Percentiles rank a stretch among this genome's conserved stretches.
These are phyloP conservation scores for Mythimna vitellina DNA, from an alignment of 2,888 invertebrate species.

Conservation along the genomic window DNA sequence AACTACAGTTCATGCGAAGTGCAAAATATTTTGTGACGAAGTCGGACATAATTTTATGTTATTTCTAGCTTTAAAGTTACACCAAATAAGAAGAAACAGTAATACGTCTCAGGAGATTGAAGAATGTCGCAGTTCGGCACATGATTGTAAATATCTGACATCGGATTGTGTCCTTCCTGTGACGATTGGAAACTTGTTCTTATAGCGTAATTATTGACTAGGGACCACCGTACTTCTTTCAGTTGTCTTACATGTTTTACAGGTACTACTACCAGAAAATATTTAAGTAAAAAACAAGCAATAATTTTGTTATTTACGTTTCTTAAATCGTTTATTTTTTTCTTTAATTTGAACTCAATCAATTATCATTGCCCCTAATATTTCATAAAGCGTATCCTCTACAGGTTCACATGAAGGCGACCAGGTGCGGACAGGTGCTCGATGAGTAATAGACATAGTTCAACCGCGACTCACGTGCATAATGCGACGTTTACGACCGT, in stretches of 20 bases:
- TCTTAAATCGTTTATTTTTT: too few species aligned
- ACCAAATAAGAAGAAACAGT: not conserved
- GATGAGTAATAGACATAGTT: constrained; percentile 51
- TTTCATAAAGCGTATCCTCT: not conserved
- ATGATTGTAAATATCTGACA: too few species aligned
- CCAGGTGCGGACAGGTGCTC: constrained; percentile 25
- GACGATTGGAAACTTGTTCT: not conserved
- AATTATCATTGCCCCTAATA: not conserved
- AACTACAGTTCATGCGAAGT: too few species aligned
- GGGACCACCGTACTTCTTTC: too few species aligned
- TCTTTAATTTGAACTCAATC: not conserved
- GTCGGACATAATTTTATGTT: not conserved
- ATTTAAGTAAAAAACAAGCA: not conserved
- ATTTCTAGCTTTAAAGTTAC: not conserved
- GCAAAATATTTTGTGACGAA: not conserved
- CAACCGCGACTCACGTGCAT: constrained; percentile 48
- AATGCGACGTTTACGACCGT: constrained; percentile 46
- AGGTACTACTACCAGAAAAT: not conserved
- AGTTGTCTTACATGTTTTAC: not conserved
- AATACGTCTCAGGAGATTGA: not conserved
- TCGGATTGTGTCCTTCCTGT: too few species aligned
- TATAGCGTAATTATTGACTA: not conserved
- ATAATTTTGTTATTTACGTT: not conserved
- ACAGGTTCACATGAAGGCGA: not conserved
- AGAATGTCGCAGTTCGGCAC: too few species aligned